Evolutionary conservation across 92 coral and sea anemone species (phyloP), one percentile per base, ranked within the genome.

Genomic region (Porites evermanni): DNA sequence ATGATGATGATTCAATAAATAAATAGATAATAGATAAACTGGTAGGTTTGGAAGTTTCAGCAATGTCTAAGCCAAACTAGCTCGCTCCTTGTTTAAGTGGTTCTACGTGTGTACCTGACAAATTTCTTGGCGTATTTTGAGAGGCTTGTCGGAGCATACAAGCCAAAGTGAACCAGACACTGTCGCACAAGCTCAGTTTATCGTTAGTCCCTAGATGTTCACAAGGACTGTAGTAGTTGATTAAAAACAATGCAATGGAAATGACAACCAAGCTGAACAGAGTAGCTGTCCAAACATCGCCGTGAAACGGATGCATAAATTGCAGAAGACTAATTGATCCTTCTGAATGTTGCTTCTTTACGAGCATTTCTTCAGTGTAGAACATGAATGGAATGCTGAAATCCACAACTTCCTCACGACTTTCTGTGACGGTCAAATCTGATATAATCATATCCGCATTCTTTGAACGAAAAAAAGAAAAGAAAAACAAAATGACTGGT

Each of bases 381-480:
- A 89, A 88, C 85, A 88, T 89, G 91, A 87, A 91, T n/a, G 96
- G 92, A 2, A 84, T 83, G 7, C 93, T 93, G 66, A 91, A 93
- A 4, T 87, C 90, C 8, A 93, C 92, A 2, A 68, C 91, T 38
- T 86, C 73, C 60, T 88, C 91, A 12, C 98, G 89, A 8, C 76
- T 19, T 53, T 85, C 89, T 9, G 92, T 94, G 24, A 94, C 81
- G 7, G 93, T 91, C 47, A 94, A 64, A 1, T 91, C 90, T 1
- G 98, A 91, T 3, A 82, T 93, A 1, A 92, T 92, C 92, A 94
- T 91, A 79, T 94, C 95, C 11, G 93, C 93, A 74, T 81, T 78
- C 95, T 92, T 68, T 24, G 70, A 75, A 0, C 64, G 10, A n/a
- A 64, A 72, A 2, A 84, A 72, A 70, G 12, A 47, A 2, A 67